These are phyloP conservation scores for Arvicanthis niloticus DNA, from an alignment of 2,113 vertebrate species.

Conservation along the genomic window DNA sequence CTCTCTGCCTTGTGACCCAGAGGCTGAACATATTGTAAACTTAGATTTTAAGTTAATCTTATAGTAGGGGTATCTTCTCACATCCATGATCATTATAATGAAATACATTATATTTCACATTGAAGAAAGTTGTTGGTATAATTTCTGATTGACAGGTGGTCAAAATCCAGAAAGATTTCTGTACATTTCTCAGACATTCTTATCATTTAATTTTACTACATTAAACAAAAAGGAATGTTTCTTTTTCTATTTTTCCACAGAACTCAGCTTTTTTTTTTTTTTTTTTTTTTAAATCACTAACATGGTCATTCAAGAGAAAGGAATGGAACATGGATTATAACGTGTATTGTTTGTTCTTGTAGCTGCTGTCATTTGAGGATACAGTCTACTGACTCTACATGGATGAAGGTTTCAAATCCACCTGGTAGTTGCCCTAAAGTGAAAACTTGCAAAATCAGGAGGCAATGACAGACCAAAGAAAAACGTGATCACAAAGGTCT, in stretches of 20 bases:
- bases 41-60: slow-evolving; percentile 29
- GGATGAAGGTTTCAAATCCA: not conserved
- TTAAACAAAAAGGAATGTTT: slow-evolving; percentile 1
- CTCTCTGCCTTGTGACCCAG: not conserved
- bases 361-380: not conserved
- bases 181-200: slow-evolving; percentile 60
- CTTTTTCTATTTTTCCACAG: slow-evolving; percentile 15
- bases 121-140: slow-evolving; percentile 62
- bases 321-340: slow-evolving; percentile 67
- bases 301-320: slow-evolving; percentile 82
- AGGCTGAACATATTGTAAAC: not conserved
- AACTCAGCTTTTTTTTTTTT: slow-evolving; percentile 80
- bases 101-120: not conserved
- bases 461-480: slow-evolving; percentile 53
- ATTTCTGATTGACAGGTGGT: slow-evolving; percentile 3
- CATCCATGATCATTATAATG: not conserved
- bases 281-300: slow-evolving; percentile 73
- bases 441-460: slow-evolving; percentile 67
- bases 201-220: slow-evolving; percentile 54
- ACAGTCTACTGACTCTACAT: fast-evolving
- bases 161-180: slow-evolving; percentile 73
- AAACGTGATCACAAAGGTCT: slow-evolving; percentile 69
- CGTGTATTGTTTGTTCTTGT: slow-evolving; percentile 54
- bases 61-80: not conserved
- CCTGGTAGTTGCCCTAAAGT: slow-evolving; percentile 48